Percentiles rank a stretch among this genome's conserved stretches.
Evolutionary conservation across 2,888 invertebrate species (phyloP).

Genomic region (Volucella zonaria): DNA sequence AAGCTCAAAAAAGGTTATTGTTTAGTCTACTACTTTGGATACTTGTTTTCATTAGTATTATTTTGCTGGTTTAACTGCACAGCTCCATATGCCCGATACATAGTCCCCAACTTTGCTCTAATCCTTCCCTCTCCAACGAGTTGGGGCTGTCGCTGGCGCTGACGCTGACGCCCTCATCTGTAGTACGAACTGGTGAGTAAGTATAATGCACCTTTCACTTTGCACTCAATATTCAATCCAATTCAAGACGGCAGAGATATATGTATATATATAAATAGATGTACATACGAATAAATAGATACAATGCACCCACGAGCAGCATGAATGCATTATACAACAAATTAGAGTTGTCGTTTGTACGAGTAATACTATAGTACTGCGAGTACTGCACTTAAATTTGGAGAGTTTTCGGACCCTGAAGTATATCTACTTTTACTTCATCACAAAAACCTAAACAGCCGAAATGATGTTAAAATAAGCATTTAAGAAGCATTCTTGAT

Average conservation of each 20-base stretch:
- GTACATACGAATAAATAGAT: too few species aligned
- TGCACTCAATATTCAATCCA: conserved; percentile 53
- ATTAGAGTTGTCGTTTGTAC: not conserved
- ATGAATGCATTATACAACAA: conserved; percentile 24
- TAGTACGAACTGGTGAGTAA: conserved; percentile 10
- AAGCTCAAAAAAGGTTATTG: conserved; percentile 4
- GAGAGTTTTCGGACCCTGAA: too few species aligned
- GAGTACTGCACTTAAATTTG: too few species aligned
- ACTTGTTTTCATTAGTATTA: conserved; percentile 31
- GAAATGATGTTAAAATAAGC: too few species aligned
- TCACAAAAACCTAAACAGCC: too few species aligned
- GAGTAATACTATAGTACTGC: too few species aligned
- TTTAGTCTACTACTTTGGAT: conserved; percentile 14
- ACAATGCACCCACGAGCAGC: too few species aligned
- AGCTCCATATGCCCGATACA: conserved; percentile 25
- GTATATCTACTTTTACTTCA: too few species aligned
- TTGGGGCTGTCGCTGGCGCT: not conserved
- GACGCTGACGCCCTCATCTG: not conserved
- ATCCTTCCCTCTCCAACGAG: conserved; percentile 16
- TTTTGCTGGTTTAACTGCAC: conserved; percentile 35
- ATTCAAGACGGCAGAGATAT: conserved; percentile 2
- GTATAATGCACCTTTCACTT: conserved; percentile 68
- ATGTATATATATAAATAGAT: not conserved
- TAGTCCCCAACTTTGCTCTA: conserved; percentile 18
- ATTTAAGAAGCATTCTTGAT: too few species aligned